A percentile compares a stretch with the other conserved stretches of the same genome.
Conservation (phyloP, 37 sponge, comb jelly and placozoan genomes). For the Eunapius fragilis region DNA sequence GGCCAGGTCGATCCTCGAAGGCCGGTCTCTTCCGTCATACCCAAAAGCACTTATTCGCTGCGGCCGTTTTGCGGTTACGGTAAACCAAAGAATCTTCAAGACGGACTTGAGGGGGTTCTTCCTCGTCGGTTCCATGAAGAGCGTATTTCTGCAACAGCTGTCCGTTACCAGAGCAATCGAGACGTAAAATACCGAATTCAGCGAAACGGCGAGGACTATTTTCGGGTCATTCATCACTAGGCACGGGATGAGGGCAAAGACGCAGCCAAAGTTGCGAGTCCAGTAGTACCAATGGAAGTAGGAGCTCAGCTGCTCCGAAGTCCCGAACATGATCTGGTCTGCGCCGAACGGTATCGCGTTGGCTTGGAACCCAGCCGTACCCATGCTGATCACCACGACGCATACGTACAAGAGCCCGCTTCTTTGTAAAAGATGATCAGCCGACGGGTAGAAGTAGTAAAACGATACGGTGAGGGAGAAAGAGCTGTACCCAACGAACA, state of each 20-base stretch:
- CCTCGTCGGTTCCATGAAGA: neutral
- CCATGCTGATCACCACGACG: slow-evolving; percentile 19
- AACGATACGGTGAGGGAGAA: slow-evolving; percentile 10
- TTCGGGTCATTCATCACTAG: neutral
- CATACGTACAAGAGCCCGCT: neutral
- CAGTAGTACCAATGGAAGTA: slow-evolving; percentile 75
- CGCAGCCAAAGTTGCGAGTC: slow-evolving; percentile 44
- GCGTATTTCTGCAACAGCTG: neutral
- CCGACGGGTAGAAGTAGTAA: neutral
- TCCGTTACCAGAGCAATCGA: slow-evolving; percentile 20
- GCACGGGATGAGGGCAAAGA: neutral
- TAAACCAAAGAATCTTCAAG: neutral
- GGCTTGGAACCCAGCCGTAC: slow-evolving; percentile 48
- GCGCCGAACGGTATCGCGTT: slow-evolving; percentile 50
- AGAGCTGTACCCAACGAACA: slow-evolving; percentile 14
- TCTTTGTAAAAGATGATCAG: too few species aligned
- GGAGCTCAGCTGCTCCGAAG: slow-evolving; percentile 42
- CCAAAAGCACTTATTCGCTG: slow-evolving; percentile 27
- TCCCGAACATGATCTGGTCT: slow-evolving; percentile 32
- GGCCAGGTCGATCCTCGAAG: slow-evolving; percentile 29
- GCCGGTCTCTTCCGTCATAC: neutral
- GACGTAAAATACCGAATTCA: neutral
- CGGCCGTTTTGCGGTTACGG: slow-evolving; percentile 8
- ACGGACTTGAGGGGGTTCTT: slow-evolving; percentile 17
- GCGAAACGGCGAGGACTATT: neutral